Evolutionary conservation across 2,797 vertebrate species (phyloP).

Genomic region (Bryconaethiops microstoma): DNA sequence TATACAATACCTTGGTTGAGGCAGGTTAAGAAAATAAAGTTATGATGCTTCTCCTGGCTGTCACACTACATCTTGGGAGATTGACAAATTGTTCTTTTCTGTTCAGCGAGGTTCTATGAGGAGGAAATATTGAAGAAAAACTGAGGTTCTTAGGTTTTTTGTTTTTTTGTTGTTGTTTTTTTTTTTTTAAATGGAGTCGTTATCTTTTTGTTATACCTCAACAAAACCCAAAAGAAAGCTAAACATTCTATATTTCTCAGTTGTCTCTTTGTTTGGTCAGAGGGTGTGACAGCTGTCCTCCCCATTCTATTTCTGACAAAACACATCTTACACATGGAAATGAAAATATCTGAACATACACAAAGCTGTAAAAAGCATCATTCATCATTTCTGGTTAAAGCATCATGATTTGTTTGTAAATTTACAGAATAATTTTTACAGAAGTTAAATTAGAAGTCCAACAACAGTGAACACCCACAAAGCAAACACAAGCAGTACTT

Average conservation of each 20-base stretch:
- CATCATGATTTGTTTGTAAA: conserved; percentile 37
- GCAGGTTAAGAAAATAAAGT: conserved; percentile 58
- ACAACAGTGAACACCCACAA: conserved; percentile 50
- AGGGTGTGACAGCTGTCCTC: conserved; percentile 4
- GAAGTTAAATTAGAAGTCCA: conserved; percentile 52
- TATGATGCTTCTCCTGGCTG: conserved; percentile 43
- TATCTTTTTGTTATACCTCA: not conserved
- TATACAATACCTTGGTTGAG: conserved; percentile 66
- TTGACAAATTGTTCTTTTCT: conserved; percentile 21
- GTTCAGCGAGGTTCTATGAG: not conserved
- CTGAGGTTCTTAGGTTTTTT: not conserved
- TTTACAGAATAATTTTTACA: conserved; percentile 56
- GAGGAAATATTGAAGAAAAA: conserved; percentile 13
- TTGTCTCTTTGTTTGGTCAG: conserved; percentile 23
- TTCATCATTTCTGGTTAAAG: conserved; percentile 50
- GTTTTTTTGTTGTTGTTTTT: no score
- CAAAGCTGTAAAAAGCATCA: conserved; percentile 18
- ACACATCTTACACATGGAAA: conserved; percentile 1
- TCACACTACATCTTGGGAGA: conserved; percentile 45
- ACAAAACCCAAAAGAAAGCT: conserved; percentile 20
- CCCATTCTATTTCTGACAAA: conserved; percentile 18
- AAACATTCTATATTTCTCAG: not conserved
- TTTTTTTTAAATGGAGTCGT: not conserved
- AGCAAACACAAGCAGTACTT: conserved; percentile 54
- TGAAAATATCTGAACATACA: not conserved